These are phyloP conservation scores for Aeoliscus strigatus DNA, from an alignment of 2,797 vertebrate species.

Conservation along the genomic window DNA sequence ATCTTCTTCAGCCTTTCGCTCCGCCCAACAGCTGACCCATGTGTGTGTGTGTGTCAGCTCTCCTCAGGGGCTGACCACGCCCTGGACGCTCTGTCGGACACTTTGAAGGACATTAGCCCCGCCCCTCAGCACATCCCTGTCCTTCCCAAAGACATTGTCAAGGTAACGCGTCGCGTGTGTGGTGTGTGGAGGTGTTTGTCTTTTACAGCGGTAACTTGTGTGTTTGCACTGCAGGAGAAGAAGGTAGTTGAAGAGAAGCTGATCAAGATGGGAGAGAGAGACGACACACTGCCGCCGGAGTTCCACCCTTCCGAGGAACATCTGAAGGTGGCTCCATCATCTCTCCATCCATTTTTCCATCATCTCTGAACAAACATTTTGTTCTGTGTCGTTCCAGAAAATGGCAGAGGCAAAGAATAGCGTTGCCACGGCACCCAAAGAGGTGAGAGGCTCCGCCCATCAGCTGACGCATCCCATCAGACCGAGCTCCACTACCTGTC, in stretches of 20 bases:
- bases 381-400: conserved; percentile 37
- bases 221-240: conserved; percentile 66
- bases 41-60: conserved; percentile 38
- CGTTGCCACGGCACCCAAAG: conserved; percentile 31
- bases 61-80: conserved; percentile 42
- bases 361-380: too few relatives aligned
- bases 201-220: not conserved
- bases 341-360: too few relatives aligned
- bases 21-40: not conserved
- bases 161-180: too few relatives aligned
- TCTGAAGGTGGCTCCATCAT: conserved; percentile 52
- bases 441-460: conserved; percentile 43
- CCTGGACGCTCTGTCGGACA: conserved; percentile 71
- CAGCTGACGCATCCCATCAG: not conserved
- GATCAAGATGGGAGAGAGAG: conserved; percentile 73
- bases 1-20: too few relatives aligned
- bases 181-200: not conserved
- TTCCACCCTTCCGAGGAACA: conserved; percentile 65
- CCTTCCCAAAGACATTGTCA: conserved; percentile 55
- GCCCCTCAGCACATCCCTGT: conserved; percentile 48
- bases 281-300: conserved; percentile 71
- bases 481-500: not conserved
- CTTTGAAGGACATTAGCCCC: conserved; percentile 59
- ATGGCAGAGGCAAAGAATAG: conserved; percentile 43
- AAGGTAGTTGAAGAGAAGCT: conserved; percentile 59